Conservation (phyloP, 2,888 invertebrate species). For the Leptinotarsa tumamoca region DNA sequence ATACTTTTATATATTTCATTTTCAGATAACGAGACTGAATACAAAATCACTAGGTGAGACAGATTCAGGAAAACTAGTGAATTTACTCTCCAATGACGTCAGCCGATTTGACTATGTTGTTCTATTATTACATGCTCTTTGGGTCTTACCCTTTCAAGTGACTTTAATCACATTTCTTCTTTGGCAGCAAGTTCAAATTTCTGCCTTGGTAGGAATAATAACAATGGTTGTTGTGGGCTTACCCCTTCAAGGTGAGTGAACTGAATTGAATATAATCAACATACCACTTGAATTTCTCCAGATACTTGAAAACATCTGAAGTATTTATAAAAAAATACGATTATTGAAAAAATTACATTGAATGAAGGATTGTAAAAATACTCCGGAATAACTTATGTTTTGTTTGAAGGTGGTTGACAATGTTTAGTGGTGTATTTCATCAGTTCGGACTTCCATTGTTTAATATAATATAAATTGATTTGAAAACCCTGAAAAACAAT, state of each 20-base stretch:
- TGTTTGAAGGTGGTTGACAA: too few species aligned
- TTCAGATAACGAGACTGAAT: constrained; percentile 62
- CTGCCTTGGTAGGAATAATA: constrained; percentile 76
- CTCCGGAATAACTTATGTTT: too few species aligned
- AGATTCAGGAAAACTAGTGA: constrained; percentile 71
- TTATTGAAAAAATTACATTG: too few species aligned
- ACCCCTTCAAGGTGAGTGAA: constrained; percentile 82
- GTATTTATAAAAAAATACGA: too few species aligned
- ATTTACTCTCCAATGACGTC: constrained; percentile 34
- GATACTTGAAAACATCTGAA: too few species aligned
- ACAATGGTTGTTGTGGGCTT: constrained; percentile 79
- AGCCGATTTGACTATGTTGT: constrained; percentile 74
- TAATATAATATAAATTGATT: too few species aligned
- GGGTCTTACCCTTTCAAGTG: constrained; percentile 76
- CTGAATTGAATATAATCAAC: too few species aligned
- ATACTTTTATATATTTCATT: constrained; percentile 43
- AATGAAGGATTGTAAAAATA: too few species aligned
- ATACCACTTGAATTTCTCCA: too few species aligned
- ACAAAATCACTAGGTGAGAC: constrained; percentile 72
- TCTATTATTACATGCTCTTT: constrained; percentile 82
- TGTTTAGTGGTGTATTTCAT: too few species aligned
- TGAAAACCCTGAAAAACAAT: too few species aligned
- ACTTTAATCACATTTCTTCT: constrained; percentile 81
- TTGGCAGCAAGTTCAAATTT: constrained; percentile 78
- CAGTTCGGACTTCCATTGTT: too few species aligned